These are phyloP conservation scores for Connochaetes taurinus DNA, from an alignment of 2,113 vertebrate species.

Conservation along the genomic window DNA sequence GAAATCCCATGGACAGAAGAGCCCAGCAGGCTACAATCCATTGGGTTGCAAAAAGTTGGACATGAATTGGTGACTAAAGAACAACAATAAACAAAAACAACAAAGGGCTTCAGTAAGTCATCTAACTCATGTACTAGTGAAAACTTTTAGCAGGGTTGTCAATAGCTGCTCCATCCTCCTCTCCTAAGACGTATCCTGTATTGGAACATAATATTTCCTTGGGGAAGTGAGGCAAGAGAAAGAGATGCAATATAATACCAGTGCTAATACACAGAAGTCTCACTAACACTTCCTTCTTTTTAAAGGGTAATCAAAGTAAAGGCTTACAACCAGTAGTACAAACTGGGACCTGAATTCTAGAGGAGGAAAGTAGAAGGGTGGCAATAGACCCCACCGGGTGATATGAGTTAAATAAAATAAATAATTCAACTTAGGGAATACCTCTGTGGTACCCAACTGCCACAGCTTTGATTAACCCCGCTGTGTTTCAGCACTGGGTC, in stretches of 20 bases:
- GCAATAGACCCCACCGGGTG: slow-evolving; percentile 50
- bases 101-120: slow-evolving; percentile 20
- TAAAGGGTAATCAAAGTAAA: slow-evolving; percentile 52
- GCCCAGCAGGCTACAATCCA: not conserved
- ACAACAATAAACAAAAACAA: not conserved
- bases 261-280: slow-evolving; percentile 42
- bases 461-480: slow-evolving; percentile 83
- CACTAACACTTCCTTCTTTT: not conserved
- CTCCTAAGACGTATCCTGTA: not conserved
- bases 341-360: slow-evolving; percentile 55
- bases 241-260: not conserved
- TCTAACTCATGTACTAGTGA: slow-evolving; percentile 22
- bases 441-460: slow-evolving; percentile 67
- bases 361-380: slow-evolving; percentile 46
- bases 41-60: not conserved
- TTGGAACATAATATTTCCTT: slow-evolving; percentile 29
- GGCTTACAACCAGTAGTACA: slow-evolving; percentile 61
- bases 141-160: slow-evolving; percentile 32
- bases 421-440: slow-evolving; percentile 56
- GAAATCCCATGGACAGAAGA: not conserved
- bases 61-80: not conserved
- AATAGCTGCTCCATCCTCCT: not conserved
- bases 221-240: not conserved
- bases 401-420: slow-evolving; percentile 59
- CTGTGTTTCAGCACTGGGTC: slow-evolving; percentile 80